Evolutionary conservation across 2,797 vertebrate genomes (phyloP).

Genomic region (Paratrypauchen microcephalus): DNA sequence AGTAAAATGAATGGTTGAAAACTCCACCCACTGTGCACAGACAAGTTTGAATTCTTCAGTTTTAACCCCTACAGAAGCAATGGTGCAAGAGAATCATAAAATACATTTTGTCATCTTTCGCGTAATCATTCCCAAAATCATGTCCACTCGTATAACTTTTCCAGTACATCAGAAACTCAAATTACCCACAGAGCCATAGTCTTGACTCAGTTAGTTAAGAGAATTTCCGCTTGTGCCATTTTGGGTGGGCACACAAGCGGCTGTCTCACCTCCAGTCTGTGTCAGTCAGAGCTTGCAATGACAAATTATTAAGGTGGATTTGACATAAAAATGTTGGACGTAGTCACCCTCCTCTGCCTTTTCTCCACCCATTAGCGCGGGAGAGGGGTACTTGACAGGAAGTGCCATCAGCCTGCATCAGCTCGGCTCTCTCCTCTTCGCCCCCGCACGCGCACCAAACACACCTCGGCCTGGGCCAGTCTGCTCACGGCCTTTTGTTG

Average conservation of each 20-base stretch:
- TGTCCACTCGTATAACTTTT: slow-evolving; percentile 50
- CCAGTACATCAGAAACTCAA: slow-evolving; percentile 60
- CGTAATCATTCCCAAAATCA: slow-evolving; percentile 61
- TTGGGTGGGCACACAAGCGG: slow-evolving; percentile 57
- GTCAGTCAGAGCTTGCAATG: slow-evolving; percentile 74
- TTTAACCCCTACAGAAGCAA: slow-evolving; percentile 28
- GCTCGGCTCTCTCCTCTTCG: slow-evolving; percentile 63
- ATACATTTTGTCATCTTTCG: slow-evolving; percentile 37
- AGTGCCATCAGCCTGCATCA: slow-evolving; percentile 75
- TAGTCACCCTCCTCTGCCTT: slow-evolving; percentile 76
- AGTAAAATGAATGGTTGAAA: neutral
- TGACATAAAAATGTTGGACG: slow-evolving; percentile 73
- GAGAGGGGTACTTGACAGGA: slow-evolving; percentile 68
- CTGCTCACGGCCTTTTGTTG: slow-evolving; percentile 77
- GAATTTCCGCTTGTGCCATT: slow-evolving; percentile 78
- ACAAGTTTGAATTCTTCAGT: slow-evolving; percentile 37
- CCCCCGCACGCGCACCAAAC: slow-evolving; percentile 75
- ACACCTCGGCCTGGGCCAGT: slow-evolving; percentile 72
- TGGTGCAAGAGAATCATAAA: slow-evolving; percentile 43
- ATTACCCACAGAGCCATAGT: slow-evolving; percentile 46
- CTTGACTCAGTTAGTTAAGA: slow-evolving; percentile 71
- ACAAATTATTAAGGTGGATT: slow-evolving; percentile 74
- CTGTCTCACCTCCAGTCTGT: slow-evolving; percentile 65
- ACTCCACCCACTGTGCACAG: slow-evolving; percentile 29
- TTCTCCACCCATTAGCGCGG: slow-evolving; percentile 75